A percentile compares a stretch with the other conserved stretches of the same genome.
Evolutionary conservation across 2,113 vertebrate species (phyloP).

Genomic region (Eurypyga helias): DNA sequence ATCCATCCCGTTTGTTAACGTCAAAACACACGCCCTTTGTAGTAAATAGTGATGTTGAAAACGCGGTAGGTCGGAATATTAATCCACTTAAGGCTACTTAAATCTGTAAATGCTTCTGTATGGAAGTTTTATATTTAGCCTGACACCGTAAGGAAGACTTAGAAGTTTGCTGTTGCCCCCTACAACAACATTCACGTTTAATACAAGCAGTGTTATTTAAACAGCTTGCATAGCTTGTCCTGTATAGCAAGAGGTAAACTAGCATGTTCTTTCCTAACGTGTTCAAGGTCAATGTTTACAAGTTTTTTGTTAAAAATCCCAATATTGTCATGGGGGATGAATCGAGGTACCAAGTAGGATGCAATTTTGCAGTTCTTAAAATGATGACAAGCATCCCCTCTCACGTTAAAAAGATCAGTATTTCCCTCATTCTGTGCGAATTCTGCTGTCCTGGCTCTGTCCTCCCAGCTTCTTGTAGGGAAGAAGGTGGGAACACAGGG

Average conservation of each 20-base stretch:
- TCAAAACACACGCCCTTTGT: neutral
- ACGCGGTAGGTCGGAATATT: neutral
- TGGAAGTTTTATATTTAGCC: neutral
- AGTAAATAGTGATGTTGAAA: neutral
- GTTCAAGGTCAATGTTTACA: neutral
- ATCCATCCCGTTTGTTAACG: neutral
- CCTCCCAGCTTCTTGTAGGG: too few relatives aligned
- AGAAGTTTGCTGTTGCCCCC: accelerated
- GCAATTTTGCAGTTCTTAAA: neutral
- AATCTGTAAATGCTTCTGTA: neutral
- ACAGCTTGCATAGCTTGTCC: neutral
- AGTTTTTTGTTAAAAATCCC: neutral
- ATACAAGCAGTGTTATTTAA: neutral
- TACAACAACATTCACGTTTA: neutral
- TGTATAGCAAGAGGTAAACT: neutral
- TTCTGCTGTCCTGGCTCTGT: too few relatives aligned
- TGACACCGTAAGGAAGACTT: neutral
- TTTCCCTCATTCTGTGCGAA: neutral
- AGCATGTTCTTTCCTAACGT: neutral
- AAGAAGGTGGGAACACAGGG: too few relatives aligned
- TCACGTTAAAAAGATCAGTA: neutral
- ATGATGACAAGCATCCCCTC: neutral
- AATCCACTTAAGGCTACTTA: neutral
- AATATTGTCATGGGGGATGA: neutral
- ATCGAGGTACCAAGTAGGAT: neutral